These are phyloP conservation scores for Uromys caudimaculatus DNA, from an alignment of 2,797 vertebrate genomes.

Conservation along the genomic window DNA sequence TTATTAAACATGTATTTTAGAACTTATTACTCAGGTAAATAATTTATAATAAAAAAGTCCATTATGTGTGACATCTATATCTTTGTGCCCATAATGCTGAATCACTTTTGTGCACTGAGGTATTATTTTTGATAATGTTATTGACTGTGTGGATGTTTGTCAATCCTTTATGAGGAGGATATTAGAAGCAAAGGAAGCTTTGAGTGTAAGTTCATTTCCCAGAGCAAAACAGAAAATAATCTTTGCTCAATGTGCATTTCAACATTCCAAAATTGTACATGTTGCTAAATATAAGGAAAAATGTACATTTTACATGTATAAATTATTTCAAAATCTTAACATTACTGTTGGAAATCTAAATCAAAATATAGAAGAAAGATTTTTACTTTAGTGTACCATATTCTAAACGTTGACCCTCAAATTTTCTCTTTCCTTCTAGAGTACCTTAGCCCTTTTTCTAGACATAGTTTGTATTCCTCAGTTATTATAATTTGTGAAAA, in stretches of 20 bases:
- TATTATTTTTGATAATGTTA: not conserved
- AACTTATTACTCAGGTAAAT: not conserved
- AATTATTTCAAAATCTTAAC: conserved; percentile 20
- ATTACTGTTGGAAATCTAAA: not conserved
- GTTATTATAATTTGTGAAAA: conserved; percentile 73
- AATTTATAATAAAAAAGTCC: not conserved
- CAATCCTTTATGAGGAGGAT: not conserved
- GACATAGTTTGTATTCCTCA: conserved; percentile 2
- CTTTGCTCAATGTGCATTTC: not conserved
- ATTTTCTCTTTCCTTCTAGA: conserved; percentile 52
- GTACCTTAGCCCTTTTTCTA: not conserved
- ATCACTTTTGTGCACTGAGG: not conserved
- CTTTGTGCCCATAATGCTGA: not conserved
- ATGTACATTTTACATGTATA: not conserved
- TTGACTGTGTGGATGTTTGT: not conserved
- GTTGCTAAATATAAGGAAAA: not conserved
- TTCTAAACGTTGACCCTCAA: not conserved
- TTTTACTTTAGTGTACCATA: not conserved
- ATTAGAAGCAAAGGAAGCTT: not conserved
- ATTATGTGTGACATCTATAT: not conserved
- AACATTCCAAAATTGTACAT: not conserved
- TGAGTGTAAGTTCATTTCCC: not conserved
- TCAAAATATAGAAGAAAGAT: conserved; percentile 12
- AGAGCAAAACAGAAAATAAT: not conserved
- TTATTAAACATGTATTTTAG: not conserved